These are phyloP conservation scores for Syndactyla subalaris DNA, from an alignment of 2,797 vertebrate genomes.

Conservation along the genomic window DNA sequence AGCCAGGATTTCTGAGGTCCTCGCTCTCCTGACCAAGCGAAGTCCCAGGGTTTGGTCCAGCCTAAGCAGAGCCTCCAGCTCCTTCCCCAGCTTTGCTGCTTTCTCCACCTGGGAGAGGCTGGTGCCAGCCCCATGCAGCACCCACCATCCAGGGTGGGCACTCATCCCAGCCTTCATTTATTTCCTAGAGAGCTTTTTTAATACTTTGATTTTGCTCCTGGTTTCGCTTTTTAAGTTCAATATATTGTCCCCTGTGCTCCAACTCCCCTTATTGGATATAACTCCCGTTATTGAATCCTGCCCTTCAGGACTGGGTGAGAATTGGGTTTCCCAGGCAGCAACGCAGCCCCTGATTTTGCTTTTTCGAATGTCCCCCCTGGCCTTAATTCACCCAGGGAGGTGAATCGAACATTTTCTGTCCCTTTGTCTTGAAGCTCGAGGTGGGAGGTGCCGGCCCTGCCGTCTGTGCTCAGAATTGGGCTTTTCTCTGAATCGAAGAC, in stretches of 20 bases:
- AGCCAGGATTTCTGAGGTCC: not conserved
- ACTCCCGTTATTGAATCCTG: conserved; percentile 54
- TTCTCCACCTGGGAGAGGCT: not conserved
- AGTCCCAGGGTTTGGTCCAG: not conserved
- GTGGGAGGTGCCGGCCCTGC: rapidly evolving
- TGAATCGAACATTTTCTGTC: rapidly evolving
- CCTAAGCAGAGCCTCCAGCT: not conserved
- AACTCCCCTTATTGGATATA: conserved; percentile 61
- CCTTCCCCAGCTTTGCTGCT: not conserved
- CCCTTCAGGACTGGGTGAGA: conserved; percentile 48
- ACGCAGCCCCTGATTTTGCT: not conserved
- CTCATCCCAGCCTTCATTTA: not conserved
- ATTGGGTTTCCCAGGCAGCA: conserved; percentile 7
- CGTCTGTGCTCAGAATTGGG: rapidly evolving
- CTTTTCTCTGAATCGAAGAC: rapidly evolving
- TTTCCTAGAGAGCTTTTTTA: not conserved
- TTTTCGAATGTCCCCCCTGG: not conserved
- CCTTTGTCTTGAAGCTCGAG: not conserved
- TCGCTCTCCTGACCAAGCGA: not conserved
- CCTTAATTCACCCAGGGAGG: not conserved
- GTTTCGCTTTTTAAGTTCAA: conserved; percentile 70
- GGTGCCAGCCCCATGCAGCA: not conserved
- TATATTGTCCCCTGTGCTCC: conserved; percentile 62
- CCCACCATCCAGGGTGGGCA: not conserved
- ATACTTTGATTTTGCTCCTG: conserved; percentile 1